Base-by-base conservation (phyloP, 2,888 invertebrate species). In the Metacarcinus magister region DNA sequence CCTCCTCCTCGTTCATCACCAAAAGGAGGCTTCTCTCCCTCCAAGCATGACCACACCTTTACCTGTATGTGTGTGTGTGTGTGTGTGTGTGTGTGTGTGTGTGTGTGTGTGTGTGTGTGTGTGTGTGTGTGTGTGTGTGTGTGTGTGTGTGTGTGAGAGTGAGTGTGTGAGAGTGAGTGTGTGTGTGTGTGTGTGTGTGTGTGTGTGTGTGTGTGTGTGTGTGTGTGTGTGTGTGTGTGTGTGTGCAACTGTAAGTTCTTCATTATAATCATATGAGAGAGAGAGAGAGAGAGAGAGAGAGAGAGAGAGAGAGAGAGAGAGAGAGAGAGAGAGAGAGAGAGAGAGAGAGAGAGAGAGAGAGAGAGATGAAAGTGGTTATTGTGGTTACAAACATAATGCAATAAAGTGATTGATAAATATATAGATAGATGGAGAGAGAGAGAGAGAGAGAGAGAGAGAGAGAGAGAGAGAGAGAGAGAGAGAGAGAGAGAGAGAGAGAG, bases 161-260 rank as follows among this genome's bases (percentile, higher is more conserved):
- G n/a, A n/a, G n/a, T n/a, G n/a, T n/a, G n/a, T n/a, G n/a, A n/a
- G n/a, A n/a, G n/a, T n/a, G n/a, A n/a, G n/a, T n/a, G n/a, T n/a
- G n/a, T n/a, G n/a, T n/a, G n/a, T n/a, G n/a, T n/a, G n/a, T n/a
- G n/a, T n/a, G n/a, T n/a, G n/a, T n/a, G n/a, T n/a, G n/a, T n/a
- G n/a, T n/a, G n/a, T 54, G 67, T 67, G 67, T 67, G 67, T 67
- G 67, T 67, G 67, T 67, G 67, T 67, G 67, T 67, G 67, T 67
- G 67, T 67, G 67, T 67, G 67, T 67, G 67, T 67, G 67, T 67
- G 67, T 67, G 67, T 67, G 67, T 67, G 67, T 67, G 67, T 67
- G 67, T 67, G 82, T 82, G 32, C 8, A 2, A 67, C 19, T 23
- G 23, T 5, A 67, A 67, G 32, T 82, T 32, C 32, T 28, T 4